Percentiles rank a stretch among this genome's conserved stretches.
phyloP scores from a whole-genome alignment of 2,113 vertebrate genomes.

The Chrysemys picta region DNA sequence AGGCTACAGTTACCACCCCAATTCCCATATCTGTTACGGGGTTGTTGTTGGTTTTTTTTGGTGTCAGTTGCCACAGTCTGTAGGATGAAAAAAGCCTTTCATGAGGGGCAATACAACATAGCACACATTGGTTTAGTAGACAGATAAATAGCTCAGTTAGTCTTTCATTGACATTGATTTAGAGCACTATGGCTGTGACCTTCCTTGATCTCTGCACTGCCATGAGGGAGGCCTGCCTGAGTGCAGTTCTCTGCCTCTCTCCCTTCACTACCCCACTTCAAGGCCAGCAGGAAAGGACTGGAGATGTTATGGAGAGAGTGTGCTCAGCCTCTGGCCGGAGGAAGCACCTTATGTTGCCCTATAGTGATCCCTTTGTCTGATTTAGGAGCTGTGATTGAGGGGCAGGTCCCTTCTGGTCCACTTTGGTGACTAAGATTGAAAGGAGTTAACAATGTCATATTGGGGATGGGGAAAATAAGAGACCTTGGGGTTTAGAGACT shows the following conservation, averaged over 20 bases:
- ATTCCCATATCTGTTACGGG: rapidly evolving
- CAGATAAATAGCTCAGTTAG: rapidly evolving
- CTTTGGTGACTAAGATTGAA: neutral
- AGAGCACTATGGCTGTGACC: neutral
- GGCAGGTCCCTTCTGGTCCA: neutral
- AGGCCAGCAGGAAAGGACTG: neutral
- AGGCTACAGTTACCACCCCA: neutral
- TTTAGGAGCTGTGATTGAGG: neutral
- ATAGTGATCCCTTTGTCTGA: neutral
- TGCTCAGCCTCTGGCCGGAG: too few relatives aligned
- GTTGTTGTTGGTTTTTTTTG: neutral
- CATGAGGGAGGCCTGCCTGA: neutral
- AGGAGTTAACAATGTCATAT: neutral
- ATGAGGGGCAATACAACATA: neutral
- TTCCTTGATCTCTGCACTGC: neutral
- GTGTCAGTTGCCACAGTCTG: rapidly evolving
- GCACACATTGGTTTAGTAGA: neutral
- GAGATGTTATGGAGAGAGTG: too few relatives aligned
- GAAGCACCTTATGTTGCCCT: too few relatives aligned
- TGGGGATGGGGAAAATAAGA: neutral
- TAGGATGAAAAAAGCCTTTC: rapidly evolving
- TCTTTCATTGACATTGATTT: neutral
- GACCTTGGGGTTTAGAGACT: neutral
- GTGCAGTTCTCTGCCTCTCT: neutral
- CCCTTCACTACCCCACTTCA: neutral